Percentiles rank a stretch among this genome's conserved stretches.
These are phyloP conservation scores for Argyra leucocephala DNA, from an alignment of 2,888 invertebrate species.

Conservation along the genomic window DNA sequence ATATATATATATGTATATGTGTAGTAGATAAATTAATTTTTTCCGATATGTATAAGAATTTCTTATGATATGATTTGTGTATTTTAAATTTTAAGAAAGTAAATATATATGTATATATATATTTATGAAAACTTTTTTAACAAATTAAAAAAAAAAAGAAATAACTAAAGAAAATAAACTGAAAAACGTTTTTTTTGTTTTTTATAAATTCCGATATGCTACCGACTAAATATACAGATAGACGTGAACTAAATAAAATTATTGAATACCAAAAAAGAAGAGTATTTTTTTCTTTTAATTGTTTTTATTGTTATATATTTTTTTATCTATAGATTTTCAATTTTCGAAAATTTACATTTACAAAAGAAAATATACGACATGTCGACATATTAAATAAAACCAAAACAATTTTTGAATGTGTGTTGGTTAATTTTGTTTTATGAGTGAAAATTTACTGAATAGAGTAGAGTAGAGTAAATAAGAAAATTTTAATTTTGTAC, in stretches of 20 bases:
- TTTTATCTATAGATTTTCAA: slow-evolving; percentile 13
- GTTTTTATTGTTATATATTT: slow-evolving; percentile 17
- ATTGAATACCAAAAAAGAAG: slow-evolving; percentile 16
- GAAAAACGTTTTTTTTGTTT: not conserved
- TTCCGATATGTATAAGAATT: slow-evolving; percentile 3
- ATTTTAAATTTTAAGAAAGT: not conserved
- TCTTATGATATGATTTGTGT: not conserved
- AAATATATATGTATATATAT: not conserved
- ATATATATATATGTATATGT: no score
- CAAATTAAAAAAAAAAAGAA: no score
- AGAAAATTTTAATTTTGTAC: no score
- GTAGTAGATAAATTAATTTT: not conserved
- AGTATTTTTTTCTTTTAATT: slow-evolving; percentile 17
- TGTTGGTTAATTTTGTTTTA: no score
- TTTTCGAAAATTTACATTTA: not conserved
- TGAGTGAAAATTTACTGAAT: no score
- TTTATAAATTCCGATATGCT: not conserved
- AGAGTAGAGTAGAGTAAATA: no score
- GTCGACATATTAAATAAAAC: no score
- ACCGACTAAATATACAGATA: slow-evolving; percentile 8
- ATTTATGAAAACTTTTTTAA: no score
- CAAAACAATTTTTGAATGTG: no score
- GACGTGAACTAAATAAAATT: slow-evolving; percentile 10
- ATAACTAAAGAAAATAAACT: no score
- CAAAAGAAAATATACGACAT: no score